These are phyloP conservation scores for Dicranocentrus wangi DNA, from an alignment of 2,888 invertebrate genomes.

Conservation along the genomic window DNA sequence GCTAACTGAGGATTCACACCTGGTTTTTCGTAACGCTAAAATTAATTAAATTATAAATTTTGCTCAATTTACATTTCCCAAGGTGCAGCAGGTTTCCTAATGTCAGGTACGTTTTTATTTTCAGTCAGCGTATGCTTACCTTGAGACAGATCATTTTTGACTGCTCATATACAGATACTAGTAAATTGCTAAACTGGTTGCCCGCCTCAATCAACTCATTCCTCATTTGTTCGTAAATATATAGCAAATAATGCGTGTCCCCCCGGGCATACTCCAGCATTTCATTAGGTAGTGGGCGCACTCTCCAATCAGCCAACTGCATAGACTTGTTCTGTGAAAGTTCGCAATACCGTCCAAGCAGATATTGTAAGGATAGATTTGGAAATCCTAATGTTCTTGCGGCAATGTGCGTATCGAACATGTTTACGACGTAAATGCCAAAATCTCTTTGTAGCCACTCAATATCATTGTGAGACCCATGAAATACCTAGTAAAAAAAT, in stretches of 20 bases:
- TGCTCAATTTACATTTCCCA: too few relatives aligned
- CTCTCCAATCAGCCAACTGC: slow-evolving; percentile 96
- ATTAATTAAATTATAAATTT: too few relatives aligned
- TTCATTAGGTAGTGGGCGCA: slow-evolving; percentile 79
- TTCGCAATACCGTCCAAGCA: slow-evolving; percentile 86
- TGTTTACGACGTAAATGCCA: slow-evolving; percentile 93
- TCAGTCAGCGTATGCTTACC: too few relatives aligned
- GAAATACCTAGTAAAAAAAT: slow-evolving; percentile 82
- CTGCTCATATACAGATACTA: slow-evolving; percentile 83
- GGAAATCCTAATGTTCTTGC: slow-evolving; percentile 83
- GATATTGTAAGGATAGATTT: slow-evolving; percentile 84
- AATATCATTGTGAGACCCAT: slow-evolving; percentile 91
- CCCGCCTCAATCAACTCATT: slow-evolving; percentile 83
- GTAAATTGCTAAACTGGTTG: slow-evolving; percentile 80
- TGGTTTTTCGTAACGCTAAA: slow-evolving; percentile 88
- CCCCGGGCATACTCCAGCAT: slow-evolving; percentile 84
- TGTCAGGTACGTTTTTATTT: too few relatives aligned
- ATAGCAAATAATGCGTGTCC: slow-evolving; percentile 95
- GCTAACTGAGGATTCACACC: slow-evolving; percentile 69
- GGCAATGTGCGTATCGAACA: slow-evolving; percentile 97
- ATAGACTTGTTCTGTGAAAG: slow-evolving; percentile 90
- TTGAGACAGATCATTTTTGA: slow-evolving; percentile 85
- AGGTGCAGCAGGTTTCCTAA: too few relatives aligned
- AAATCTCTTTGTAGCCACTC: slow-evolving; percentile 97
- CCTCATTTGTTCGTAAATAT: slow-evolving; percentile 87